phyloP scores from a whole-genome alignment of 1,140 invertebrate genomes.

The Penaeus chinensis region DNA sequence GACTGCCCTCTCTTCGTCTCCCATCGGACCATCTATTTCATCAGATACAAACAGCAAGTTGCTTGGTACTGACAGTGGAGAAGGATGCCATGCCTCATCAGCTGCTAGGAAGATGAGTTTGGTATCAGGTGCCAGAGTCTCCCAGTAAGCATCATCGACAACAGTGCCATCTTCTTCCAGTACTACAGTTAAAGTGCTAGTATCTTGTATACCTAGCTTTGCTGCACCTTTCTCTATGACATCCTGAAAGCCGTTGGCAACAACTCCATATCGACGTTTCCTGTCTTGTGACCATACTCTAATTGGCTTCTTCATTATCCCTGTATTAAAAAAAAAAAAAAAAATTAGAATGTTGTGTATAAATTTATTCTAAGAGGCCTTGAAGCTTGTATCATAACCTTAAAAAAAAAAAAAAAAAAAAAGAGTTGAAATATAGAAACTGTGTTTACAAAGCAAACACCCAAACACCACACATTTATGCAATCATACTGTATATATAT shows the following conservation, averaged over 20 bases:
- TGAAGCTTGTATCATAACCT: too few species aligned
- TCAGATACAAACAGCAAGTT: constrained; percentile 40
- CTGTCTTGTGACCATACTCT: constrained; percentile 59
- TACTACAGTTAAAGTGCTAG: constrained; percentile 39
- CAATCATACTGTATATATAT: too few species aligned
- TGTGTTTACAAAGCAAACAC: too few species aligned
- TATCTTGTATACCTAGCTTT: constrained; percentile 38
- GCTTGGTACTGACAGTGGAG: constrained; percentile 45
- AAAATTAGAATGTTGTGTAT: too few species aligned
- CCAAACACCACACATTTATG: too few species aligned
- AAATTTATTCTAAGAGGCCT: too few species aligned
- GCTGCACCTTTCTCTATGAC: constrained; percentile 44
- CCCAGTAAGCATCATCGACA: constrained; percentile 59
- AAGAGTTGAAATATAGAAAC: too few species aligned
- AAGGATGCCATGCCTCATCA: constrained; percentile 49
- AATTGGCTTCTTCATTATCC: constrained; percentile 52
- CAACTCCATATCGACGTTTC: constrained; percentile 46
- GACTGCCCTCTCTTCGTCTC: constrained; percentile 20
- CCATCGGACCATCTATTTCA: constrained; percentile 42
- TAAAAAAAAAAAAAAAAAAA: too few species aligned
- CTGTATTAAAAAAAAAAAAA: not conserved
- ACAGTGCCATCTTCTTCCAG: constrained; percentile 58
- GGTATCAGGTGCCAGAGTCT: constrained; percentile 46
- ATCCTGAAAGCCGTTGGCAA: constrained; percentile 46
- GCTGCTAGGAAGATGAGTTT: constrained; percentile 42